These are phyloP conservation scores for Bergia puertoricense DNA, from an alignment of 92 coral and sea anemone species.

Conservation along the genomic window DNA sequence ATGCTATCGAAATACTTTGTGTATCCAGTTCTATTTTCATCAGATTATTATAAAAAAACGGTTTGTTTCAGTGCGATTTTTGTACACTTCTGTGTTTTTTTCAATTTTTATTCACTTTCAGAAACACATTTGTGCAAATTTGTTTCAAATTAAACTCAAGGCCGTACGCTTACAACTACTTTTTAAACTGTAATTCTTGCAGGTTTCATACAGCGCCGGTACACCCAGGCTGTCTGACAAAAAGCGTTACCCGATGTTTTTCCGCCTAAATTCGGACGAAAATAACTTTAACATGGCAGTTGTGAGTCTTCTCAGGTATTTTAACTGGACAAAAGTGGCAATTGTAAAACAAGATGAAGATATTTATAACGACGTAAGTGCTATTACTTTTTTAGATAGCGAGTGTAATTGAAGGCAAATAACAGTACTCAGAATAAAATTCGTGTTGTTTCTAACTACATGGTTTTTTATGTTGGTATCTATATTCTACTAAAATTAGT, in stretches of 20 bases:
- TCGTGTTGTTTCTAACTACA: neutral
- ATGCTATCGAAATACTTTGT: too few relatives aligned
- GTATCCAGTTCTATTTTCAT: too few relatives aligned
- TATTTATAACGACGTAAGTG: constrained; percentile 64
- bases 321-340: constrained; percentile 70
- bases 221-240: constrained; percentile 67
- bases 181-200: neutral
- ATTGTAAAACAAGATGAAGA: constrained; percentile 72
- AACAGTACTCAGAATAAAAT: neutral
- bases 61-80: too few relatives aligned
- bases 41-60: too few relatives aligned
- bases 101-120: too few relatives aligned
- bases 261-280: constrained; percentile 69
- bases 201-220: constrained; percentile 77
- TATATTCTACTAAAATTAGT: too few relatives aligned
- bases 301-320: constrained; percentile 54
- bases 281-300: constrained; percentile 54
- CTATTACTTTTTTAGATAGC: too few relatives aligned
- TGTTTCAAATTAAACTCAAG: too few relatives aligned
- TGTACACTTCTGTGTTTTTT: too few relatives aligned
- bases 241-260: constrained; percentile 64
- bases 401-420: too few relatives aligned
- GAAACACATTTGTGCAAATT: too few relatives aligned
- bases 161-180: neutral
- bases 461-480: neutral